A percentile compares a stretch with the other conserved stretches of the same genome.
Evolutionary conservation across 2,888 invertebrate species (phyloP).

Genomic region (Noctua fimbriata): DNA sequence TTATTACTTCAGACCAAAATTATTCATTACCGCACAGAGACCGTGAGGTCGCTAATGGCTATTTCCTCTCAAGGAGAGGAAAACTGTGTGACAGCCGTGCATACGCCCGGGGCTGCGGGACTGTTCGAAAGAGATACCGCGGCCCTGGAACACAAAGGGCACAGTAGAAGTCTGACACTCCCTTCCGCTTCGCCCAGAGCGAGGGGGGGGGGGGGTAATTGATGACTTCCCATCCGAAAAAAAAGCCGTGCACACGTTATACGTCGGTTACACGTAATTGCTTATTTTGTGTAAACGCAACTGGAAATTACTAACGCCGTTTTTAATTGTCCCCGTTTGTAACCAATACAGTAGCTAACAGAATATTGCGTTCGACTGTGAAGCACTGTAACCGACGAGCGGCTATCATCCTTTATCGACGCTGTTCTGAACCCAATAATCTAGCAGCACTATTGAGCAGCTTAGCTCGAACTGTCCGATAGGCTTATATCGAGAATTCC

Average conservation of each 20-base stretch:
- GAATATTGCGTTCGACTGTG: slow-evolving; percentile 24
- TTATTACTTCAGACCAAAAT: too few species aligned
- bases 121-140: too few species aligned
- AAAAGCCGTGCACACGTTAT: not conserved
- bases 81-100: not conserved
- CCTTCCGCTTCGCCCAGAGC: too few species aligned
- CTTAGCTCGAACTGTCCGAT: not conserved
- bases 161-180: too few species aligned
- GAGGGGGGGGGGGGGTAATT: too few species aligned
- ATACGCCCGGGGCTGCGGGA: too few species aligned
- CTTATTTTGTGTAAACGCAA: not conserved
- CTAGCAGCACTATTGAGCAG: slow-evolving; percentile 11
- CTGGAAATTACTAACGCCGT: not conserved
- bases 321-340: slow-evolving; percentile 16
- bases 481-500: not conserved
- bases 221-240: too few species aligned
- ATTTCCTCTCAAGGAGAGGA: not conserved
- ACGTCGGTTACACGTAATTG: too few species aligned
- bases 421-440: slow-evolving; percentile 13
- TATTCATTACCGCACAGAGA: not conserved
- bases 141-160: too few species aligned
- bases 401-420: slow-evolving; percentile 41
- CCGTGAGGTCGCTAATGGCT: too few species aligned
- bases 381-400: slow-evolving; percentile 20
- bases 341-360: slow-evolving; percentile 1